phyloP scores from a whole-genome alignment of 2,888 invertebrate species.

The Scaptomyza flava region DNA sequence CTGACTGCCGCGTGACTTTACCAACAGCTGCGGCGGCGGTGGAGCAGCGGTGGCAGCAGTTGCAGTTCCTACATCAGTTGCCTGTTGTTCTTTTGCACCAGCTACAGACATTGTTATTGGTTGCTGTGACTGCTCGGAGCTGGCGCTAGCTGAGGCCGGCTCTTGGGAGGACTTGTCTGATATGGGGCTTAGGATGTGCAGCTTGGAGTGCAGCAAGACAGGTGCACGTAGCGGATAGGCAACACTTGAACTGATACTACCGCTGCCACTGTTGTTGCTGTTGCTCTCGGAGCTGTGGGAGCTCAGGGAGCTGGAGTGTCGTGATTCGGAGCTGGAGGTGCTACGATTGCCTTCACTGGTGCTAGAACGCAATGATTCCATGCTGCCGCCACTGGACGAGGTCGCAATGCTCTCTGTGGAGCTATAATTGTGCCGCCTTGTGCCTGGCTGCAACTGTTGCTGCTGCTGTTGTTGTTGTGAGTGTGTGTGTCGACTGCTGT shows the following conservation, averaged over 20 bases:
- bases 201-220: constrained; percentile 89
- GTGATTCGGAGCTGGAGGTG: constrained; percentile 93
- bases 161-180: constrained; percentile 96
- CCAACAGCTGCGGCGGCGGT: constrained; percentile 58
- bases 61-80: constrained; percentile 34
- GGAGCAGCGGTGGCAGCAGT: constrained; percentile 34
- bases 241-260: constrained; percentile 85
- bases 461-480: constrained; percentile 74
- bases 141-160: constrained; percentile 86
- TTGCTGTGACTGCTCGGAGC: constrained; percentile 91
- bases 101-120: constrained; percentile 76
- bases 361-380: constrained; percentile 94
- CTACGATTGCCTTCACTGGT: constrained; percentile 95
- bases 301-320: constrained; percentile 92
- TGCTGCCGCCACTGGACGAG: constrained; percentile 93
- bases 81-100: constrained; percentile 1
- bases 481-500: constrained; percentile 68
- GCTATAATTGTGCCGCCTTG: constrained; percentile 77
- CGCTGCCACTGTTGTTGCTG: constrained; percentile 66
- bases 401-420: constrained; percentile 95
- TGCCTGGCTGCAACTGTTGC: constrained; percentile 18
- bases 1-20: constrained; percentile 27
- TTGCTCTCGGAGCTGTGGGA: constrained; percentile 93
- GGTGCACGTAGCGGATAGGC: constrained; percentile 88
- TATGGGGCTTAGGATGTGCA: constrained; percentile 94